Conservation (phyloP, 1,140 invertebrate species). For the Cecropterus lyciades region DNA sequence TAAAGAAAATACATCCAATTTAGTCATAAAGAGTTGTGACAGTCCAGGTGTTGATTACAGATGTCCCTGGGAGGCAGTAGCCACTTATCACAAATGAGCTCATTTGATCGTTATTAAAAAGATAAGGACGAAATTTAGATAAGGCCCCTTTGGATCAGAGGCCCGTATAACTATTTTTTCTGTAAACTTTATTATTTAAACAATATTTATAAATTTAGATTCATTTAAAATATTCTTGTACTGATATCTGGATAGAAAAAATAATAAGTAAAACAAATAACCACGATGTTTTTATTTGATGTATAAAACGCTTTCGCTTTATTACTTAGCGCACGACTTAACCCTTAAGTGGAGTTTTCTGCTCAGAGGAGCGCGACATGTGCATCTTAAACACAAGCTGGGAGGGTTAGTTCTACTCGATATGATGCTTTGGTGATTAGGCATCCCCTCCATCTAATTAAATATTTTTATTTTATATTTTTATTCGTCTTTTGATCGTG, state of each 20-base stretch:
- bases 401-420: slow-evolving; percentile 50
- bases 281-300: neutral
- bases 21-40: too few relatives aligned
- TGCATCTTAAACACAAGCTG: slow-evolving; percentile 62
- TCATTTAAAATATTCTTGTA: neutral
- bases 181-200: neutral
- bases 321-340: slow-evolving; percentile 43
- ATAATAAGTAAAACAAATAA: slow-evolving; percentile 6
- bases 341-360: slow-evolving; percentile 72
- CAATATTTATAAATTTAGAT: neutral
- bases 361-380: slow-evolving; percentile 65
- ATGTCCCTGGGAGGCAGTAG: too few relatives aligned
- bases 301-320: slow-evolving; percentile 17
- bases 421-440: slow-evolving; percentile 16
- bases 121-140: too few relatives aligned
- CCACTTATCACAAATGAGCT: too few relatives aligned
- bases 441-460: slow-evolving; percentile 5
- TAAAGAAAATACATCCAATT: too few relatives aligned
- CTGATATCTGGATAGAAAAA: neutral
- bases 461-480: neutral
- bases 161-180: too few relatives aligned
- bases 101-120: too few relatives aligned
- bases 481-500: too few relatives aligned
- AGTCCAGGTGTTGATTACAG: too few relatives aligned
- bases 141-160: too few relatives aligned